Base-by-base conservation (phyloP, 2,888 invertebrate species). In the Vesta saturnalis region DNA sequence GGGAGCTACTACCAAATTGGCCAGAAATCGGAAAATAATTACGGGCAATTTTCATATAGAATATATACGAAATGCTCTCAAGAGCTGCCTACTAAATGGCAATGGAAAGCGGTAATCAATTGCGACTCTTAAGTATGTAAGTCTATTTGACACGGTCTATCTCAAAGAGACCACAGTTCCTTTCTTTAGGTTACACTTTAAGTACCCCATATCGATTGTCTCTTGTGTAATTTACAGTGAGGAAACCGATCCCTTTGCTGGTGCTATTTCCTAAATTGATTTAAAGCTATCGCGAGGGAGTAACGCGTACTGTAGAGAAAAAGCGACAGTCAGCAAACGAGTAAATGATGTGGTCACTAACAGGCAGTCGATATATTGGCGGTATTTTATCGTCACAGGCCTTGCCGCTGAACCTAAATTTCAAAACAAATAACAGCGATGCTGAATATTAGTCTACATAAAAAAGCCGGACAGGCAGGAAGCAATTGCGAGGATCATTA, bases 401-500 rank as follows among this genome's bases (percentile, higher is more conserved):
- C 79, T 81, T 76, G 76, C 79, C 77, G 74, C 56, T 62, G 59
- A 66, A 66, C 66, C 66, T 56, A 70, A 82, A 82, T 82, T 83
- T 82, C 78, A 80, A 82, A 82, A 81, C 82, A 82, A 82, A 83
- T 83, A 82, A 79, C 80, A 80, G 78, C 78, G 76, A 78, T 77
- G 77, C 75, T 77, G 79, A 80, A 82, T 83, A 82, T 81, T 79
- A 79, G 80, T 79, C 76, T 77, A 70, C 61, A 73, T 75, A 76
- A 78, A 79, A 80, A 78, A 79, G 76, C 77, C 78, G 77, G 77
- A 78, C 78, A 77, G 80, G 77, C 81, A 81, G 83, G 80, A 81
- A 83, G 83, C 82, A 82, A 83, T 83, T 81, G 82, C 80, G 77
- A 79, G 81, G 78, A 83, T 83, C 83, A 83, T 83, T 83, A 83